Conservation (phyloP, 2,888 invertebrate species). For the Machimus atricapillus region DNA sequence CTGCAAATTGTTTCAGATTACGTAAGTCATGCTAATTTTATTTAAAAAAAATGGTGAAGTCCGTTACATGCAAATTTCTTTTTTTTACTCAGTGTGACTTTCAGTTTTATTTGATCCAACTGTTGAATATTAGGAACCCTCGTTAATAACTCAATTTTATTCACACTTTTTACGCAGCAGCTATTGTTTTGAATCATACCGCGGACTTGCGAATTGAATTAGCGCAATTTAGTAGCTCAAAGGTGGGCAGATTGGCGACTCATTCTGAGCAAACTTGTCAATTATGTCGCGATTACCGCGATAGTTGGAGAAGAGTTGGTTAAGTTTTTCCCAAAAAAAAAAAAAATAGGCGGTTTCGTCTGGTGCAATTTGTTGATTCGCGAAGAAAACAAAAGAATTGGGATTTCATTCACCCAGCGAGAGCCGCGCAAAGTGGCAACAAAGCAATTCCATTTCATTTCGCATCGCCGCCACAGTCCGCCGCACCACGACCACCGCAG, state of each 20-base stretch:
- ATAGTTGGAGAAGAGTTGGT: not conserved
- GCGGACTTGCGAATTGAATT: not conserved
- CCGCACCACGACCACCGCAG: not conserved
- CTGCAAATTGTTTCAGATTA: not conserved
- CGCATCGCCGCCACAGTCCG: not conserved
- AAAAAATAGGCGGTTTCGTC: not conserved
- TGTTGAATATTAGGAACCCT: not conserved
- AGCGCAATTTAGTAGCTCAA: not conserved
- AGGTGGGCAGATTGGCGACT: not conserved
- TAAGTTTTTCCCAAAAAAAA: too few species aligned
- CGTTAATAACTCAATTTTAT: not conserved
- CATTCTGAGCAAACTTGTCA: not conserved
- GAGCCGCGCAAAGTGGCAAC: conserved; percentile 8
- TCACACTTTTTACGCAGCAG: not conserved
- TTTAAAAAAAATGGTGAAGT: not conserved
- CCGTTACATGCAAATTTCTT: not conserved
- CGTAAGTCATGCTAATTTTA: not conserved
- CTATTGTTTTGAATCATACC: not conserved
- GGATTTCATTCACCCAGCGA: not conserved
- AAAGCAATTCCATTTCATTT: conserved; percentile 26
- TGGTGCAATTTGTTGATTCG: not conserved
- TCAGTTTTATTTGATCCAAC: not conserved
- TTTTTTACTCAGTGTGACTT: not conserved
- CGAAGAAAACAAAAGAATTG: not conserved
- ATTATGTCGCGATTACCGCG: not conserved